Evolutionary conservation across 2,888 invertebrate species (phyloP), one percentile per base, ranked within the genome.

Genomic region (Pedicia rivosa): DNA sequence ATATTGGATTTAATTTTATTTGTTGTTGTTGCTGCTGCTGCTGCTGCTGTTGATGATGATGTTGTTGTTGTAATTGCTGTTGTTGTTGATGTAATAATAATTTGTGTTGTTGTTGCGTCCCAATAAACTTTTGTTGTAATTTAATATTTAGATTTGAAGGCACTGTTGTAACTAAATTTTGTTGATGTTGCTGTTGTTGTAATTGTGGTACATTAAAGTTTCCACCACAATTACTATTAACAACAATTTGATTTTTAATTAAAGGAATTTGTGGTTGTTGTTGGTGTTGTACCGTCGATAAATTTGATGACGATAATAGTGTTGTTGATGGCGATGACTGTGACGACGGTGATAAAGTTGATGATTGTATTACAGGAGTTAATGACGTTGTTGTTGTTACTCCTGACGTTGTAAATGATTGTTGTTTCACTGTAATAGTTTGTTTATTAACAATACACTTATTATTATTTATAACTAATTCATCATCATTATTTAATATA

Each of bases 201-300:
- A 54, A 47, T 50, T 54, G 54, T n/a, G 38, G 40, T 10, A 34
- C 28, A 28, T 37, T 31, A 35, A 35, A 37, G 22, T n/a, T n/a
- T n/a, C n/a, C n/a, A n/a, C n/a, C n/a, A n/a, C n/a, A n/a, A n/a
- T n/a, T n/a, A n/a, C n/a, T n/a, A n/a, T n/a, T n/a, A n/a, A n/a
- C n/a, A n/a, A n/a, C n/a, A n/a, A n/a, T n/a, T n/a, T n/a, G n/a
- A n/a, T n/a, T n/a, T n/a, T n/a, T n/a, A n/a, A n/a, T n/a, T n/a
- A n/a, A n/a, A n/a, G n/a, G 57, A 50, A 46, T 52, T 37, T 49
- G 52, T 27, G 46, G 41, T 30, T 48, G 46, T 34, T 43, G 42
- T 36, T 54, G 47, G 50, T 54, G 54, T n/a, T 35, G 40, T 10
- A 34, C 28, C 22, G 37, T 31, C 30, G 22, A 20, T 20, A 32